Percentiles rank a stretch among this genome's conserved stretches.
Conservation (phyloP, 1,140 invertebrate genomes). For the Cydia amplana region DNA sequence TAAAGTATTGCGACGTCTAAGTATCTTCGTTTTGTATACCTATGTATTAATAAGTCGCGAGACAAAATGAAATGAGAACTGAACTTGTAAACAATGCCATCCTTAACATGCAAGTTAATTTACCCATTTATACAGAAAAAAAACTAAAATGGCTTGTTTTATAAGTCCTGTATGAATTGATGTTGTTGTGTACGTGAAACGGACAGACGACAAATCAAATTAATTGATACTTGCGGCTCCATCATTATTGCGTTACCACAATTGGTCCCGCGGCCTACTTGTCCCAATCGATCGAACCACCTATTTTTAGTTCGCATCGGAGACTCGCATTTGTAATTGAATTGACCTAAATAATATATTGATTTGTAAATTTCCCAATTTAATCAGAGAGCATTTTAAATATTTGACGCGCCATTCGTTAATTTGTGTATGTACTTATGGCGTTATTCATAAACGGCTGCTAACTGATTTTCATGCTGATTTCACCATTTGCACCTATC, state of each 20-base stretch:
- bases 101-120: too few relatives aligned
- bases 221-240: slow-evolving; percentile 44
- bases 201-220: slow-evolving; percentile 58
- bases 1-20: too few relatives aligned
- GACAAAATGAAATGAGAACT: too few relatives aligned
- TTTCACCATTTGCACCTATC: too few relatives aligned
- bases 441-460: too few relatives aligned
- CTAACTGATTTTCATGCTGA: too few relatives aligned
- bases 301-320: slow-evolving; percentile 1
- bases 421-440: too few relatives aligned
- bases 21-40: too few relatives aligned
- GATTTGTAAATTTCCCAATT: background rate
- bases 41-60: too few relatives aligned
- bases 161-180: slow-evolving; percentile 34
- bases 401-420: background rate
- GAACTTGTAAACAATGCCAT: too few relatives aligned
- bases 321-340: background rate
- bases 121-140: too few relatives aligned
- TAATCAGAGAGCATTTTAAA: background rate
- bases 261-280: slow-evolving; percentile 5
- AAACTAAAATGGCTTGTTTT: too few relatives aligned
- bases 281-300: slow-evolving; percentile 18
- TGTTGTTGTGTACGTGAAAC: slow-evolving; percentile 35
- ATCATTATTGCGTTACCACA: slow-evolving; percentile 32
- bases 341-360: slow-evolving; percentile 6